Conservation (phyloP, 2,888 invertebrate genomes). For the Agonopterix subpropinquella region DNA sequence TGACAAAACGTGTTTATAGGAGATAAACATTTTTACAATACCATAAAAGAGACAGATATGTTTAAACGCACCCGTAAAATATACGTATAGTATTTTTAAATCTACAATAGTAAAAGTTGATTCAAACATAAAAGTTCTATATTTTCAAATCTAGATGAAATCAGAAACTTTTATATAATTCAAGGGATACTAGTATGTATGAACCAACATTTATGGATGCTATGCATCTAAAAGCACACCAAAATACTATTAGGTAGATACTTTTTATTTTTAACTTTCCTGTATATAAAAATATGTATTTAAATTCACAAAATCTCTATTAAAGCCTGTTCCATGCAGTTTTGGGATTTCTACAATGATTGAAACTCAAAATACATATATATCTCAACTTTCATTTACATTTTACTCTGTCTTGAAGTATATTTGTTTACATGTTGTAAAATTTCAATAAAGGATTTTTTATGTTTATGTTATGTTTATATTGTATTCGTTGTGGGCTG, state of each 20-base stretch:
- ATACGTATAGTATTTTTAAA: neutral
- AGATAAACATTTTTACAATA: neutral
- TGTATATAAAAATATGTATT: conserved; percentile 8
- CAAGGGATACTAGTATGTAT: neutral
- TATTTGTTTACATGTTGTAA: too few species aligned
- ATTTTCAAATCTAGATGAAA: neutral
- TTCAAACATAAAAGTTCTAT: neutral
- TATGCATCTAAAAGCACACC: conserved; percentile 10
- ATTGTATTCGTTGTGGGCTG: too few species aligned
- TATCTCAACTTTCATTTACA: neutral
- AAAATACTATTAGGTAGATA: conserved; percentile 4
- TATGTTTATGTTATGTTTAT: too few species aligned
- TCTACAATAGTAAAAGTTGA: neutral
- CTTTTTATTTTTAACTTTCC: neutral
- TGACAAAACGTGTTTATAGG: too few species aligned
- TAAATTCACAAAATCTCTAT: conserved; percentile 8
- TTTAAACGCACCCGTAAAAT: too few species aligned
- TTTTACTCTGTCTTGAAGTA: neutral
- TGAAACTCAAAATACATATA: neutral
- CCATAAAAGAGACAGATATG: too few species aligned
- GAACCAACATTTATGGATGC: neutral
- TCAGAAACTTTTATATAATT: neutral
- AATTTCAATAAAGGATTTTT: too few species aligned
- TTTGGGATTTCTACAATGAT: conserved; percentile 1
- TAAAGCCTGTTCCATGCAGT: conserved; percentile 21